Conservation (phyloP, 1,140 invertebrate species). For the Mamestra configurata region DNA sequence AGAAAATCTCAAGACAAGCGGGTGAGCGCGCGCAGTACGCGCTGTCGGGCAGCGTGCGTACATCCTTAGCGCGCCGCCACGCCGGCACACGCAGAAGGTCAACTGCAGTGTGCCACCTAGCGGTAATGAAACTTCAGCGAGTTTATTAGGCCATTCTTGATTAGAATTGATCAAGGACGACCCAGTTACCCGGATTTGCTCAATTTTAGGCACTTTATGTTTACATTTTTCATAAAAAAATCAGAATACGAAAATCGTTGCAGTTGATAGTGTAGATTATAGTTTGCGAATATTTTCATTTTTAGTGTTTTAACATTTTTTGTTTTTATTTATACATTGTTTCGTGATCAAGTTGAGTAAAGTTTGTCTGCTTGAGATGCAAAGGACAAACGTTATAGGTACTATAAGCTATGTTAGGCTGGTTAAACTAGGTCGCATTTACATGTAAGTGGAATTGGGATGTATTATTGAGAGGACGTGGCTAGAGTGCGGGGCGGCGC, state of each 20-base stretch:
- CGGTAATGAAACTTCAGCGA: background rate
- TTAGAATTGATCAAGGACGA: background rate
- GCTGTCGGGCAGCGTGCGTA: background rate
- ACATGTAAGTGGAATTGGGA: conserved; percentile 28
- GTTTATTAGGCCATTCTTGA: background rate
- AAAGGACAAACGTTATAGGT: background rate
- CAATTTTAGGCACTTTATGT: background rate
- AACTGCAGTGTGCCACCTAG: background rate
- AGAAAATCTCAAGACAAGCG: conserved; percentile 53
- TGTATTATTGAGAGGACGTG: conserved; percentile 34
- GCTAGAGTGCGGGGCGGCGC: conserved; percentile 4
- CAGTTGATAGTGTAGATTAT: background rate
- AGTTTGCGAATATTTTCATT: background rate
- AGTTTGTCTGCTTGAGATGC: background rate
- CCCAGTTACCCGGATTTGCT: background rate
- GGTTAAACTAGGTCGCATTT: conserved; percentile 15
- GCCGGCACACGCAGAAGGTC: background rate
- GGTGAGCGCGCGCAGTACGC: conserved; percentile 55
- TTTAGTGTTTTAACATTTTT: too few species aligned
- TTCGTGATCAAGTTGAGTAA: background rate
- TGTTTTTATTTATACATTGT: background rate
- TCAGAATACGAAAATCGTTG: too few species aligned
- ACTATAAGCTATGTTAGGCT: background rate
- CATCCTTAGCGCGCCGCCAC: conserved; percentile 17
- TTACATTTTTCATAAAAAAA: background rate